Conservation (phyloP, 2,113 vertebrate genomes). For the Probosciger aterrimus region DNA sequence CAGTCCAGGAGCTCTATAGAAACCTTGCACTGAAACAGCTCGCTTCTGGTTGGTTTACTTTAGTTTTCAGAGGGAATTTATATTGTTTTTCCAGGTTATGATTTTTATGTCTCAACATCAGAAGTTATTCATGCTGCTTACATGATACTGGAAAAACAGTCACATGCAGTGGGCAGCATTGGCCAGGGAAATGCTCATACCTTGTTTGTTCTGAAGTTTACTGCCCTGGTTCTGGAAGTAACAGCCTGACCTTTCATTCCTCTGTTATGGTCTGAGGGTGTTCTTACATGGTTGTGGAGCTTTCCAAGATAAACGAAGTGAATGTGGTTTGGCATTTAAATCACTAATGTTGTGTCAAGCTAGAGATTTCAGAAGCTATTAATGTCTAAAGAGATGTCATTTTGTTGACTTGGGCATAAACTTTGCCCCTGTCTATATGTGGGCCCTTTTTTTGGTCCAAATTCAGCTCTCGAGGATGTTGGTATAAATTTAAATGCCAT, state of each 20-base stretch:
- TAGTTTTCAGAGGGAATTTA: background rate
- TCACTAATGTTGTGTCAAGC: slow-evolving; percentile 31
- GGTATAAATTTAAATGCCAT: background rate
- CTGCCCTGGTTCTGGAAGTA: slow-evolving; percentile 21
- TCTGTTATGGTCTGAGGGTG: slow-evolving; percentile 61
- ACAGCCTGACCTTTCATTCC: slow-evolving; percentile 68
- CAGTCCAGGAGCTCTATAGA: background rate
- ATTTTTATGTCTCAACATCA: background rate
- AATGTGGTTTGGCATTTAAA: slow-evolving; percentile 71
- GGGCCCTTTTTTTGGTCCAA: background rate
- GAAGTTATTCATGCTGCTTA: background rate
- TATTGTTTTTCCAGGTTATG: background rate
- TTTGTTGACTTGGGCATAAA: slow-evolving; percentile 14
- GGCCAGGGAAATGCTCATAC: background rate
- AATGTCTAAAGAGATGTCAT: slow-evolving; percentile 28
- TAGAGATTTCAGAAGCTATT: slow-evolving; percentile 64
- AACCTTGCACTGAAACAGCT: background rate
- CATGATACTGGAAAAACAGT: background rate
- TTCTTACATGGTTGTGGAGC: slow-evolving; percentile 14
- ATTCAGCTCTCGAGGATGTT: background rate
- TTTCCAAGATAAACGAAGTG: slow-evolving; percentile 67
- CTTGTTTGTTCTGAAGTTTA: slow-evolving; percentile 26
- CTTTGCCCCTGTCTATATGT: background rate
- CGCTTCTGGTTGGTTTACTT: background rate
- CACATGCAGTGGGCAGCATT: background rate